phyloP scores from a whole-genome alignment of 2,888 invertebrate species.

The Tipula unca region DNA sequence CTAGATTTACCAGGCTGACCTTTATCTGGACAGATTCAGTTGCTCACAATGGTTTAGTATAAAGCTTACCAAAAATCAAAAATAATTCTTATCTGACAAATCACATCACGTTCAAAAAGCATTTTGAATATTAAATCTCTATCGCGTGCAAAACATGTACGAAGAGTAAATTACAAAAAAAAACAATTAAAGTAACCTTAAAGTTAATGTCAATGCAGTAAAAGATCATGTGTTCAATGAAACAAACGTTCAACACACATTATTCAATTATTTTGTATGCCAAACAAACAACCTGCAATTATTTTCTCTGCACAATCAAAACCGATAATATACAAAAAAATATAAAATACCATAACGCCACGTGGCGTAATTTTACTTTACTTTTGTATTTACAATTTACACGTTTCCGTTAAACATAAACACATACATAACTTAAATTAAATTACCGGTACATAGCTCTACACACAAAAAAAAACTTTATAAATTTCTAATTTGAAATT shows the following conservation, averaged over 20 bases:
- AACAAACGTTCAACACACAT: not conserved
- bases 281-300: conserved; percentile 8
- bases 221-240: conserved; percentile 4
- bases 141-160: not conserved
- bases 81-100: not conserved
- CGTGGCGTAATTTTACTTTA: not conserved
- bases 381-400: not conserved
- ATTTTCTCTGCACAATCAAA: not conserved
- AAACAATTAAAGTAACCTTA: not conserved
- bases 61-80: not conserved
- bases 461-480: not conserved
- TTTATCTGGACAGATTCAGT: no score
- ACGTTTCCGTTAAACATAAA: not conserved
- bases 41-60: no score
- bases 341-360: not conserved
- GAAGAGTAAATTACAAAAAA: not conserved
- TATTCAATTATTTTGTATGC: not conserved
- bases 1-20: no score
- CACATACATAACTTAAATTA: not conserved
- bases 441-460: not conserved
- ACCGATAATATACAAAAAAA: not conserved
- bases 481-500: not conserved
- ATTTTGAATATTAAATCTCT: not conserved
- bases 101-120: not conserved
- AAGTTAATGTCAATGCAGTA: not conserved